A percentile compares a stretch with the other conserved stretches of the same genome.
Evolutionary conservation across 2,888 invertebrate genomes (phyloP).

Genomic region (Druceiella hillmani): DNA sequence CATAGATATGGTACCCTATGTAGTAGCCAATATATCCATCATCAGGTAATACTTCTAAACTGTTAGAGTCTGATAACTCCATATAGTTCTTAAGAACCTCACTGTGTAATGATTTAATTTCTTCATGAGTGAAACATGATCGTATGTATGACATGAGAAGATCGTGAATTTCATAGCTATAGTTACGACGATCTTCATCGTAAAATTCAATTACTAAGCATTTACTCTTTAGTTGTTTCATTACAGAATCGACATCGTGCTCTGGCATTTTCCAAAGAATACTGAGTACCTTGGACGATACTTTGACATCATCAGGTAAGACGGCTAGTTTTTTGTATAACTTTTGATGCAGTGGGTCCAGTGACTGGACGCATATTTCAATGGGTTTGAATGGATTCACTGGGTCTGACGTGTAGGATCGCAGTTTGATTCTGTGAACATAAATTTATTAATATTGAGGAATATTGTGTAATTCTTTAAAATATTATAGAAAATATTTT

Average conservation of each 20-base stretch:
- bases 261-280: slow-evolving; percentile 39
- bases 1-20: slow-evolving; percentile 63
- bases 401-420: too few relatives aligned
- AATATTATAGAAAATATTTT: too few relatives aligned
- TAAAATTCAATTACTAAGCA: slow-evolving; percentile 61
- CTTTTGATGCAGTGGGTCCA: slow-evolving; percentile 41
- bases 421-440: too few relatives aligned
- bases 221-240: slow-evolving; percentile 59
- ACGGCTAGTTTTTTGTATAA: slow-evolving; percentile 60
- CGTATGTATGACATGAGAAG: slow-evolving; percentile 59
- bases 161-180: slow-evolving; percentile 68
- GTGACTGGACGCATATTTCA: slow-evolving; percentile 55
- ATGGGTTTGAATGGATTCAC: slow-evolving; percentile 47
- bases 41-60: too few relatives aligned
- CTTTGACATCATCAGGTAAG: slow-evolving; percentile 64
- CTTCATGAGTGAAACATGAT: slow-evolving; percentile 36
- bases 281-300: slow-evolving; percentile 51
- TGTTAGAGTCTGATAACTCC: slow-evolving; percentile 55
- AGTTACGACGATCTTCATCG: slow-evolving; percentile 53
- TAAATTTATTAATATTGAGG: too few relatives aligned
- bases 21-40: slow-evolving; percentile 71
- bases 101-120: slow-evolving; percentile 48
- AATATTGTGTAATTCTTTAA: too few relatives aligned
- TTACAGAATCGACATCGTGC: slow-evolving; percentile 53
- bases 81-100: slow-evolving; percentile 57